Conservation (phyloP, 2,113 vertebrate species). For the Petaurus breviceps region DNA sequence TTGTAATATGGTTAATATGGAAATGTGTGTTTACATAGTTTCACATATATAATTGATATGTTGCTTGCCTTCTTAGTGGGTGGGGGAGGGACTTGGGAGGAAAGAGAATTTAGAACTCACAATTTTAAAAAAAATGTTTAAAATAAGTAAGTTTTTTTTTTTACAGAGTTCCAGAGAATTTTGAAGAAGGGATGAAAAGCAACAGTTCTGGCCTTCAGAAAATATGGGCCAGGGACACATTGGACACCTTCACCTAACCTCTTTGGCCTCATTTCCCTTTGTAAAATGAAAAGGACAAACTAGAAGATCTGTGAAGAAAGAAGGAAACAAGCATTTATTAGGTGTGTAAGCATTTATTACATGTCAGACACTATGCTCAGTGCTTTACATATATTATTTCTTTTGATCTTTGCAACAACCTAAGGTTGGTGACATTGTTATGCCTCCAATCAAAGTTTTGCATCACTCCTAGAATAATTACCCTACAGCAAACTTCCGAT, state of each 20-base stretch:
- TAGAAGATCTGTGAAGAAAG: background rate
- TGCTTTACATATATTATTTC: background rate
- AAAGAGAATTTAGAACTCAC: background rate
- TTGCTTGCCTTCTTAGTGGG: background rate
- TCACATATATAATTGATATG: background rate
- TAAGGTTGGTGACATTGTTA: background rate
- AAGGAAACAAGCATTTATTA: background rate
- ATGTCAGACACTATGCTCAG: background rate
- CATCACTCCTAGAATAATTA: background rate
- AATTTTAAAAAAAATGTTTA: background rate
- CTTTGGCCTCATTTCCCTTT: constrained; percentile 1
- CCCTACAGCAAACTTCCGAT: background rate
- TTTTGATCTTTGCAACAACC: background rate
- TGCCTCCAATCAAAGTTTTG: background rate
- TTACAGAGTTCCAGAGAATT: background rate
- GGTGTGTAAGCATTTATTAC: background rate
- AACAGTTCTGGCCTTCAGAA: constrained; percentile 11
- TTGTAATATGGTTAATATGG: background rate
- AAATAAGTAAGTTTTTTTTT: background rate
- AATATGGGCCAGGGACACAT: background rate
- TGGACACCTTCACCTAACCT: background rate
- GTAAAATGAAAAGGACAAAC: background rate
- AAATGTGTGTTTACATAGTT: background rate
- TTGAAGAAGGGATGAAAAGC: background rate
- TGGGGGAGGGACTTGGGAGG: background rate